Percentiles rank a stretch among this genome's conserved stretches.
Conservation (phyloP, 2,797 vertebrate species). For the Oceanodroma leucorhoa region DNA sequence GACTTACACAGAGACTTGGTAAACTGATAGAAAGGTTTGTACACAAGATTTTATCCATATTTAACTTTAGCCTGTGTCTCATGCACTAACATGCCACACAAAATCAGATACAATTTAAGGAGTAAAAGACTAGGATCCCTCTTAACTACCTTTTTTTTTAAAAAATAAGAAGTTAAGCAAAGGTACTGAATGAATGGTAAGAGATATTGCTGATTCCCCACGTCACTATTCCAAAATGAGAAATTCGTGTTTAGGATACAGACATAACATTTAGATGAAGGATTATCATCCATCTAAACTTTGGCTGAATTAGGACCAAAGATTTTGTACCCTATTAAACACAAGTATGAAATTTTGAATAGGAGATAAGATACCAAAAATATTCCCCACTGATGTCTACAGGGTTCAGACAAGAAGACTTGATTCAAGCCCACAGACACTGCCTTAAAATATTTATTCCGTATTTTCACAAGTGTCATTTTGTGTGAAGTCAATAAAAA, state of each 20-base stretch:
- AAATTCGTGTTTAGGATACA: neutral
- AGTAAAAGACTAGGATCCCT: neutral
- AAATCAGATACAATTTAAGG: neutral
- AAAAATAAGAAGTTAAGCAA: neutral
- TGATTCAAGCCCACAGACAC: neutral
- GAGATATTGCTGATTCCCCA: neutral
- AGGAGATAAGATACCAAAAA: neutral
- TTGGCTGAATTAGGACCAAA: neutral
- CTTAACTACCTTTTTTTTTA: neutral
- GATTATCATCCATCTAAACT: neutral
- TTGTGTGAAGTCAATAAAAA: neutral
- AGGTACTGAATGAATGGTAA: neutral
- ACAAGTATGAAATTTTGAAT: neutral
- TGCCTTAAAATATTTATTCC: neutral
- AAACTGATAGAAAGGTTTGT: neutral
- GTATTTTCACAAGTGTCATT: neutral
- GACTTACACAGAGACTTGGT: neutral
- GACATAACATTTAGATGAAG: neutral
- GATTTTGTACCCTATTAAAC: neutral
- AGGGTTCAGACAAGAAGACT: neutral
- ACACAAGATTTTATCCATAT: neutral
- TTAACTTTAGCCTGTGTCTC: neutral
- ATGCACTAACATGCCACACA: neutral
- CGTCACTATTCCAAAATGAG: neutral
- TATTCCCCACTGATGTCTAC: neutral